Base-by-base conservation (phyloP, 1,140 invertebrate genomes). In the Polypedilum pembai region DNA sequence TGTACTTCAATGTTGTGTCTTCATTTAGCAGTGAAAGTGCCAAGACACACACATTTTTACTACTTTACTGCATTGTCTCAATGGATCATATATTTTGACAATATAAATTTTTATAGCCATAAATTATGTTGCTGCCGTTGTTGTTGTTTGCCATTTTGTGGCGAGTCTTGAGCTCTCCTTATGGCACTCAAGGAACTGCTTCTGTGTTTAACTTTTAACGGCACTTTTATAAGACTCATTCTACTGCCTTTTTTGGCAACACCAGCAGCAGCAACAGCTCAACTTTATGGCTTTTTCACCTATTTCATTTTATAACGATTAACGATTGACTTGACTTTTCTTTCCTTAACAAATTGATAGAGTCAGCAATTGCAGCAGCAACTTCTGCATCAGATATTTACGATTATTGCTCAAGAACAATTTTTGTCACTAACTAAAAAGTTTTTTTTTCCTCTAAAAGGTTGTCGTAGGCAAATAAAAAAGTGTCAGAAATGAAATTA, bases 221-320 rank as follows among this genome's bases (percentile, higher is more conserved):
- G 8, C n/a, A n/a, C 45, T 56, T 56, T 56, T 56, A 56, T 56
- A 56, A 56, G 45, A 56, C 45, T 56, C n/a, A 56, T 56, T 56
- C 45, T n/a, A 8, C 12, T 56, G 12, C 45, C 10, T 3, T 56
- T 56, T 56, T 56, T 56, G 45, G 12, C n/a, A n/a, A 56, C 45
- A 56, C 4, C 45, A 56, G 4, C 12, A 56, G 12, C 45, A 56
- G 12, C 45, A 56, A 10, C 12, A 56, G 12, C 45, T 56, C 12
- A 56, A 15, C 45, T 56, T 56, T 56, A 56, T 56, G 45, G n/a
- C 45, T 56, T 56, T 33, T 56, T 56, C 45, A 56, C 45, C 45
- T 56, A 56, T 56, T 56, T 56, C n/a, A 56, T 56, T 56, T 56
- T 56, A 56, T 56, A 56, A 56, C 45, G 45, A 56, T 56, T 56